phyloP scores from a whole-genome alignment of 2,113 vertebrate species.

The Tetrao urogallus region DNA sequence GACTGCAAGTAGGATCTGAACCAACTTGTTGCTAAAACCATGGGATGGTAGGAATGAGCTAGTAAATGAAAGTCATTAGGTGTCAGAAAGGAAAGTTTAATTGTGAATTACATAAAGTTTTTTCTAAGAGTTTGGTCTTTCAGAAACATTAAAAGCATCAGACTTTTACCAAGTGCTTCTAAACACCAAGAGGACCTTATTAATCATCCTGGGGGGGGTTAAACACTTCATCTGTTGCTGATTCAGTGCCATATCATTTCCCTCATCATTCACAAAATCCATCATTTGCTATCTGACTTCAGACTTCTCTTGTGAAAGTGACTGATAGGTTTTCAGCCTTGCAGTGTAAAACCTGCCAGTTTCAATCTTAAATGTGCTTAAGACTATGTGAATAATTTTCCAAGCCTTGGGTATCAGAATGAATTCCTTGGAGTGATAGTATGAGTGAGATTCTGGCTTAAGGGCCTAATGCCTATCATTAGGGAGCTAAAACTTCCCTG shows the following conservation, averaged over 20 bases:
- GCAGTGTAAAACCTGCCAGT: background rate
- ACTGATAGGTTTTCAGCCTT: background rate
- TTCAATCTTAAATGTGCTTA: background rate
- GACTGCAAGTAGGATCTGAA: background rate
- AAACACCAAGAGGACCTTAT: background rate
- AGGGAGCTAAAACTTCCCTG: background rate
- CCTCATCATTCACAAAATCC: background rate
- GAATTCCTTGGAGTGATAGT: background rate
- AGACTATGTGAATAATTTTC: background rate
- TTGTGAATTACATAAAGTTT: background rate
- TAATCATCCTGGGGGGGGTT: background rate
- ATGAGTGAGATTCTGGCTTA: background rate
- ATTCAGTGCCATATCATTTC: background rate
- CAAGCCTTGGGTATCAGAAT: background rate
- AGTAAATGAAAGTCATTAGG: background rate
- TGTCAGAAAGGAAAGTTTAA: background rate
- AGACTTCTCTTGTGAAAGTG: background rate
- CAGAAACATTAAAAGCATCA: background rate
- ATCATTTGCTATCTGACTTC: background rate
- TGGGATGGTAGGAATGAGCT: background rate
- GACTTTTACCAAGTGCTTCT: background rate
- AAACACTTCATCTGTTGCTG: background rate
- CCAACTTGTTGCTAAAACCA: background rate
- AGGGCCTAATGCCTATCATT: background rate
- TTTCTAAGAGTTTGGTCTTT: background rate